These are phyloP conservation scores for Nomada fabriciana DNA, from an alignment of 2,888 invertebrate species.

Conservation along the genomic window DNA sequence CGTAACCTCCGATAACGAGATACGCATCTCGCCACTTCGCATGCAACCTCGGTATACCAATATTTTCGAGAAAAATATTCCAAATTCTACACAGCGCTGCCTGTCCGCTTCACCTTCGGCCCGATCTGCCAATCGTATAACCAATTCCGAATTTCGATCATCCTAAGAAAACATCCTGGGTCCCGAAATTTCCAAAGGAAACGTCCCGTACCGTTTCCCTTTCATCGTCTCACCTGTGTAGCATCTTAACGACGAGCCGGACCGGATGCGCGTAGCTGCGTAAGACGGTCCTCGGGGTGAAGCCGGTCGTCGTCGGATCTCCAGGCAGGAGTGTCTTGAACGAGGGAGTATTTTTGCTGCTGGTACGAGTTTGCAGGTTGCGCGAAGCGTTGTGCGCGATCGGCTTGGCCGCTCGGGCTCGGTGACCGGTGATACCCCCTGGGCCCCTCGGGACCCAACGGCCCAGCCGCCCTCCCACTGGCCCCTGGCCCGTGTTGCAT, in stretches of 20 bases:
- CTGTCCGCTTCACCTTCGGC: too few relatives aligned
- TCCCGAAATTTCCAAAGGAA: neutral
- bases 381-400: constrained; percentile 77
- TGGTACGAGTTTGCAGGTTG: constrained; percentile 81
- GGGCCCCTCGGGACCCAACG: constrained; percentile 69
- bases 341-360: constrained; percentile 77
- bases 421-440: constrained; percentile 77
- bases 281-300: constrained; percentile 63
- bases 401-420: constrained; percentile 73
- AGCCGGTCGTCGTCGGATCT: constrained; percentile 55
- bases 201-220: neutral
- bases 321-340: constrained; percentile 70
- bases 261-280: constrained; percentile 23
- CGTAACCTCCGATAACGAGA: too few relatives aligned
- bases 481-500: constrained; percentile 74
- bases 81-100: too few relatives aligned
- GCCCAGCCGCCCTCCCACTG: constrained; percentile 75
- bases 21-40: too few relatives aligned
- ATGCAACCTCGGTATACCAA: too few relatives aligned
- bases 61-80: too few relatives aligned
- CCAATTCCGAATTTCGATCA: too few relatives aligned
- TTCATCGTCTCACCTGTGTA: neutral
- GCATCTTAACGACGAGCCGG: neutral
- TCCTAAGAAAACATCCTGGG: too few relatives aligned
- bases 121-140: too few relatives aligned